Conservation (phyloP, 2,888 invertebrate genomes). For the Caenorhabditis japonica region DNA sequence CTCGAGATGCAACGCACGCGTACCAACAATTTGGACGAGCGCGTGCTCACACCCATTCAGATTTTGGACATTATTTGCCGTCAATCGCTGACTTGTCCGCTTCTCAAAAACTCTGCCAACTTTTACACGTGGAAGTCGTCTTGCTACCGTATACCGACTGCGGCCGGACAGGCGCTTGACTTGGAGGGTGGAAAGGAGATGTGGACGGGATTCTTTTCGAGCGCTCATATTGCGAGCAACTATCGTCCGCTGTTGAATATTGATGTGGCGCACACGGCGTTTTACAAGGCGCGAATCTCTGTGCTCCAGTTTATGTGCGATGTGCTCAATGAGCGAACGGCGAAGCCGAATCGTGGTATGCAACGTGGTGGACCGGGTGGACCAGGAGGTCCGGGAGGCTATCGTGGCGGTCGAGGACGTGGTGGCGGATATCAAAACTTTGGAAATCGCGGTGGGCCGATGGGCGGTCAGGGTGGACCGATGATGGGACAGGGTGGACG, state of each 20-base stretch:
- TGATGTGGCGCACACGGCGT: conserved; percentile 72
- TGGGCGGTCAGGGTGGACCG: background rate
- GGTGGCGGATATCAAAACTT: conserved; percentile 44
- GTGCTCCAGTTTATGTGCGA: conserved; percentile 75
- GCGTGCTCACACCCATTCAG: conserved; percentile 78
- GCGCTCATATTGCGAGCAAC: conserved; percentile 69
- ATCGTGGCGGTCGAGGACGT: conserved; percentile 33
- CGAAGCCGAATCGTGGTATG: conserved; percentile 30
- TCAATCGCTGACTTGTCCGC: conserved; percentile 72
- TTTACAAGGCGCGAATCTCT: conserved; percentile 70
- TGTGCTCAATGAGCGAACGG: conserved; percentile 62
- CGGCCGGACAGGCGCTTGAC: conserved; percentile 63
- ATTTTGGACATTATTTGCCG: conserved; percentile 74
- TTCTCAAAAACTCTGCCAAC: conserved; percentile 66
- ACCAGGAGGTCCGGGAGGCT: conserved; percentile 37
- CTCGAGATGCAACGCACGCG: conserved; percentile 66
- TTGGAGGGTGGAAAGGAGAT: conserved; percentile 75
- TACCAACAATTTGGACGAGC: conserved; percentile 68
- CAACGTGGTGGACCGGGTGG: conserved; percentile 40
- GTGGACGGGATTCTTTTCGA: conserved; percentile 76
- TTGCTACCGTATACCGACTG: conserved; percentile 63
- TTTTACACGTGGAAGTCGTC: conserved; percentile 74
- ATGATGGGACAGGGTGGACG: conserved; percentile 15
- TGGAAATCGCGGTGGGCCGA: conserved; percentile 27
- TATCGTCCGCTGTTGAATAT: conserved; percentile 70